Conservation (phyloP, 1,140 invertebrate species). For the Bombus breviceps region DNA sequence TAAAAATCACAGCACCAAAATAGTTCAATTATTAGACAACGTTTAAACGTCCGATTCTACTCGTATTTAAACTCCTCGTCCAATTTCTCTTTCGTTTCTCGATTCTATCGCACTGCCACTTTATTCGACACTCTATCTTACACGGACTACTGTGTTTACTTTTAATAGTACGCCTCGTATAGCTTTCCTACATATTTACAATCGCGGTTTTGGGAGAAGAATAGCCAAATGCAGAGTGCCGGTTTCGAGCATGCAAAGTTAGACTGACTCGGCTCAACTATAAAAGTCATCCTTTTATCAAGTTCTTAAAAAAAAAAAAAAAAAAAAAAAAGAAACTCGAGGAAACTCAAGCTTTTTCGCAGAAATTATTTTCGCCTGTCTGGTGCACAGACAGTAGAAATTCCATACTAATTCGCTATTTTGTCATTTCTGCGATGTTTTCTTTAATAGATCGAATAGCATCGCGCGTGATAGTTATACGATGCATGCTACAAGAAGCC, state of each 20-base stretch:
- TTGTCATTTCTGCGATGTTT: no score
- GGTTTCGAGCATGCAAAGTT: neutral
- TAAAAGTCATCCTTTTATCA: neutral
- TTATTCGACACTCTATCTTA: conserved; percentile 32
- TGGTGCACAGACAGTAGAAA: neutral
- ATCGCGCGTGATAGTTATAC: no score
- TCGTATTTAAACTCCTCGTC: neutral
- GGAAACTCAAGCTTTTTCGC: neutral
- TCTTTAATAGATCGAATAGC: neutral
- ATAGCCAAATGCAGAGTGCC: neutral
- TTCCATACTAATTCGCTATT: neutral
- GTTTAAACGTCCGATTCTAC: neutral
- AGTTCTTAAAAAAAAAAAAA: neutral
- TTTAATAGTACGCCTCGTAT: conserved; percentile 57
- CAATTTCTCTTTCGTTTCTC: neutral
- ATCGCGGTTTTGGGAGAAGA: conserved; percentile 27
- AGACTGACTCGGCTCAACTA: neutral
- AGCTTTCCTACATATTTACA: conserved; percentile 62
- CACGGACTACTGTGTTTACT: conserved; percentile 43
- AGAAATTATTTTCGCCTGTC: neutral
- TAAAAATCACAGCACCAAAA: conserved; percentile 25
- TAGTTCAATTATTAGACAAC: neutral
- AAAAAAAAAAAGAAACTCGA: neutral
- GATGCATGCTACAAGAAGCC: neutral
- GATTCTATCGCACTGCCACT: neutral